Evolutionary conservation across 1,140 invertebrate genomes (phyloP), one percentile per base, ranked within the genome.

Genomic region (Drosophila ogumai): DNA sequence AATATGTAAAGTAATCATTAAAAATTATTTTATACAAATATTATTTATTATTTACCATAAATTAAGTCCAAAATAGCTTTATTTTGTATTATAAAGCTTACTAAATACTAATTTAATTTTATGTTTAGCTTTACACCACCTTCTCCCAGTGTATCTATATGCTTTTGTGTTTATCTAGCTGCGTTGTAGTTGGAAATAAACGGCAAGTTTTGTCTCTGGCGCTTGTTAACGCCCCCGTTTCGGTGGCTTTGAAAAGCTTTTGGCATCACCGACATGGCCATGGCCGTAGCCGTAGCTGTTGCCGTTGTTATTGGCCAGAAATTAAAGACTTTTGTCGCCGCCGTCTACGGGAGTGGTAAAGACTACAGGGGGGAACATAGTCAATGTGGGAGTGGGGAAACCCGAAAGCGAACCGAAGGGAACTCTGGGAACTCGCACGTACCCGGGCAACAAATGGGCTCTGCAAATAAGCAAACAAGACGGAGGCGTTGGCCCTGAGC

Each of bases 251-350:
- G 43, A 65, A 78, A 88, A 90, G 60, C 87, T 87, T 84, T 73
- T 43, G 66, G 67, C 69, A 72, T 72, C 44, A 55, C 40, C 22
- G 50, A 46, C 66, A 69, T 28, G 34, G 66, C 67, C 63, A 46
- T 49, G 34, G 66, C 67, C 63, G 22, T 41, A 66, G 57, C 56
- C 34, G 55, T 58, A 59, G 85, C 79, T 67, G 66, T 64, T 72
- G 79, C 57, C 76, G 72, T 75, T 88, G 76, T 74, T 90, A 87
- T 87, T 87, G 82, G 77, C 72, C 80, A 88, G 79, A 79, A 87
- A 87, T 90, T 87, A 87, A 87, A 87, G 84, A 87, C 84, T 87
- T 87, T 87, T 84, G 76, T 90, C 84, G 84, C 80, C 81, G 78
- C 59, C 72, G 50, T 56, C 31, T 41, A 54, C 28, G 58, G 56